These are phyloP conservation scores for Mycteria americana DNA, from an alignment of 2,797 vertebrate species.

Conservation along the genomic window DNA sequence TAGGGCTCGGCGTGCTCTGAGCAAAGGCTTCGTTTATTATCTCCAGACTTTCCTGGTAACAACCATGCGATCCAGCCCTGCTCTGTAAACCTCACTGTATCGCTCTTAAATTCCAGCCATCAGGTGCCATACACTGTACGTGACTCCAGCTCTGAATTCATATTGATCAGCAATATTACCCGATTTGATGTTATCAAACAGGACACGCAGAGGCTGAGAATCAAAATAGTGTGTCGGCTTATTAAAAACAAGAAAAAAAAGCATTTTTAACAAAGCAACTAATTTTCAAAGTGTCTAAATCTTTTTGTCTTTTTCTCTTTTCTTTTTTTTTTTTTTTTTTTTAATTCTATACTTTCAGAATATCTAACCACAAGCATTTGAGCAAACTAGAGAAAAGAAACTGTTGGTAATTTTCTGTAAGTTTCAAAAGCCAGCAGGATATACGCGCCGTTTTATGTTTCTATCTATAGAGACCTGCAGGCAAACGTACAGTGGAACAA, in stretches of 20 bases:
- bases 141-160: background rate
- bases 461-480: conserved; percentile 73
- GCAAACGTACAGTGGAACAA: conserved; percentile 74
- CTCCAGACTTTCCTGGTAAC: background rate
- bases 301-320: background rate
- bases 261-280: background rate
- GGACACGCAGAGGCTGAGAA: background rate
- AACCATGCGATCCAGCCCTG: background rate
- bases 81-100: background rate
- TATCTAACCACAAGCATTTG: conserved; percentile 64
- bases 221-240: background rate
- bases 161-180: background rate
- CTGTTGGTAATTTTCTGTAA: conserved; percentile 72
- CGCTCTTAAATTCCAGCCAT: background rate
- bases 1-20: background rate
- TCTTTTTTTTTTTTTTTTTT: background rate
- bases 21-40: background rate
- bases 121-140: background rate
- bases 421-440: conserved; percentile 71
- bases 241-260: background rate
- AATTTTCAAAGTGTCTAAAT: background rate
- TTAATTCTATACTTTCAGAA: conserved; percentile 43
- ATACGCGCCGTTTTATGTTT: conserved; percentile 63
- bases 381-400: conserved; percentile 74
- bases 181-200: background rate